These are phyloP conservation scores for Wasmannia auropunctata DNA, from an alignment of 1,140 invertebrate species.

Conservation along the genomic window DNA sequence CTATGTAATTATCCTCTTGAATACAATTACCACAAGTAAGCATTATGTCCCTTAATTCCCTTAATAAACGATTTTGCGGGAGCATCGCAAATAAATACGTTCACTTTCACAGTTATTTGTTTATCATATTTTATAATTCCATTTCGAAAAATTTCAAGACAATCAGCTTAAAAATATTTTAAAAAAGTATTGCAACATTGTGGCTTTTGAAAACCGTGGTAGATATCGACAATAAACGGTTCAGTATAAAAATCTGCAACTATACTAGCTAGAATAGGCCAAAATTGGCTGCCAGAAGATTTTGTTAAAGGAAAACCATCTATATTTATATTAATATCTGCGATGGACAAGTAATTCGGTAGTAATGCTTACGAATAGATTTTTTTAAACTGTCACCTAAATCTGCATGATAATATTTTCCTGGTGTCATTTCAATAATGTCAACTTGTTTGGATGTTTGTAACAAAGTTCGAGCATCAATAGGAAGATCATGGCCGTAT, in stretches of 20 bases:
- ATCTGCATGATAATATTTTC: constrained; percentile 19
- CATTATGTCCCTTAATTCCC: constrained; percentile 8
- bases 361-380: not conserved
- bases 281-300: constrained; percentile 60
- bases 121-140: constrained; percentile 16
- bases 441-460: not conserved
- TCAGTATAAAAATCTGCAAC: constrained; percentile 38
- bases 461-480: constrained; percentile 23
- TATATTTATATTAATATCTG: constrained; percentile 26
- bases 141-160: constrained; percentile 18
- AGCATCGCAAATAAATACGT: constrained; percentile 17
- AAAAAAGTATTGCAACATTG: constrained; percentile 55
- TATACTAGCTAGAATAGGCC: constrained; percentile 60
- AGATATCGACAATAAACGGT: no score
- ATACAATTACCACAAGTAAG: constrained; percentile 27
- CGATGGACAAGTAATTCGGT: not conserved
- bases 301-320: constrained; percentile 62
- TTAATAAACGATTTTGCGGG: constrained; percentile 24
- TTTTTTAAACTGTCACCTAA: constrained; percentile 13
- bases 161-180: constrained; percentile 52
- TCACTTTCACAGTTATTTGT: constrained; percentile 23
- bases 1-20: constrained; percentile 26
- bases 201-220: constrained; percentile 56
- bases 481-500: constrained; percentile 1
- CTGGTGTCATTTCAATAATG: not conserved